Evolutionary conservation across 2,797 vertebrate genomes (phyloP).

Genomic region (Ctenopoma kingsleyae): DNA sequence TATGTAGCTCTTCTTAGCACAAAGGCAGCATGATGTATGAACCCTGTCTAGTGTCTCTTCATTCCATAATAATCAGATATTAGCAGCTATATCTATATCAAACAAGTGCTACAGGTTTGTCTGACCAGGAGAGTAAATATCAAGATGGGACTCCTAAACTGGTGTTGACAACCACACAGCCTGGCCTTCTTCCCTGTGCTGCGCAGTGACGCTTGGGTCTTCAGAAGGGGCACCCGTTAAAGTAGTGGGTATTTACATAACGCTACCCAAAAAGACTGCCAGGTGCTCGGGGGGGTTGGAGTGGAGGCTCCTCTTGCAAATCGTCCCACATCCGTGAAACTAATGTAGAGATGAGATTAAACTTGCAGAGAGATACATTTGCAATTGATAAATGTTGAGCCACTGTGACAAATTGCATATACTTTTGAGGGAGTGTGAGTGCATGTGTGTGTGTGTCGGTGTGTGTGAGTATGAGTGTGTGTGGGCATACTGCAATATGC

Average conservation of each 20-base stretch:
- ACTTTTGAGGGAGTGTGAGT: slow-evolving; percentile 51
- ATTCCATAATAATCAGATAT: slow-evolving; percentile 54
- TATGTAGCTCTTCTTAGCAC: slow-evolving; percentile 68
- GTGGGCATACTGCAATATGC: slow-evolving; percentile 9
- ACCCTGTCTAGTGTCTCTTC: slow-evolving; percentile 47
- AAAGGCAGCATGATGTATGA: slow-evolving; percentile 81
- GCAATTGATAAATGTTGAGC: slow-evolving; percentile 81
- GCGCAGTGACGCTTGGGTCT: slow-evolving; percentile 73
- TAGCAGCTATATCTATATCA: slow-evolving; percentile 72
- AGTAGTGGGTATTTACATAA: slow-evolving; percentile 84
- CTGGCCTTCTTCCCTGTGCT: slow-evolving; percentile 77
- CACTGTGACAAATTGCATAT: slow-evolving; percentile 79
- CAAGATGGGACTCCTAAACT: slow-evolving; percentile 84
- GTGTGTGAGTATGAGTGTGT: slow-evolving; percentile 14
- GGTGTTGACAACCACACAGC: slow-evolving; percentile 91
- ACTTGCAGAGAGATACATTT: slow-evolving; percentile 81
- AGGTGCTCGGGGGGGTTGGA: slow-evolving; percentile 67
- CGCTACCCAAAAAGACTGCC: slow-evolving; percentile 80
- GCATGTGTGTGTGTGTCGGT: slow-evolving; percentile 35
- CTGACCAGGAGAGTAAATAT: slow-evolving; percentile 82
- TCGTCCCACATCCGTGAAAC: slow-evolving; percentile 80
- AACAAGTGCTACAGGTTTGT: slow-evolving; percentile 70
- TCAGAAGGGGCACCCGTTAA: slow-evolving; percentile 75
- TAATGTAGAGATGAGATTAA: slow-evolving; percentile 90
- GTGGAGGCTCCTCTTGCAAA: slow-evolving; percentile 66